phyloP scores from a whole-genome alignment of 2,113 vertebrate species.

The Neogobius melanostomus region DNA sequence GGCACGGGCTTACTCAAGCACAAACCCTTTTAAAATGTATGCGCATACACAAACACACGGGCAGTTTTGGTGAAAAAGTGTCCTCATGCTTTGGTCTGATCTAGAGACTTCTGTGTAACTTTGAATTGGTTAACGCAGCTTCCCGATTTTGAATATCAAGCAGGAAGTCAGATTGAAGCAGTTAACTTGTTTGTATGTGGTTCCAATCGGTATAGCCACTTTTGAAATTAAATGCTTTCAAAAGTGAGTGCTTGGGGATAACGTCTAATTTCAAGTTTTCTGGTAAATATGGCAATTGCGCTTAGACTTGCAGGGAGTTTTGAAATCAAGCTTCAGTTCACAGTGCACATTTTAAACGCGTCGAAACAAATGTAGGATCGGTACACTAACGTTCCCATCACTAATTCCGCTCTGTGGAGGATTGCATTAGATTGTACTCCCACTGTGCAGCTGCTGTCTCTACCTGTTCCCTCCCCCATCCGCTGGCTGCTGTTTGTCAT shows the following conservation, averaged over 20 bases:
- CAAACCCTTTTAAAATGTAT: not conserved
- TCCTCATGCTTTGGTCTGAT: not conserved
- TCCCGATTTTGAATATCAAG: not conserved
- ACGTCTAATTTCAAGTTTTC: too few relatives aligned
- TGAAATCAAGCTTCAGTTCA: too few relatives aligned
- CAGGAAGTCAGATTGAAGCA: not conserved
- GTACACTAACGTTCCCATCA: too few relatives aligned
- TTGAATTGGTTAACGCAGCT: not conserved
- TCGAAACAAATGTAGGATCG: too few relatives aligned
- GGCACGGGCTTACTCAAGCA: constrained; percentile 30
- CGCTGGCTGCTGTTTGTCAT: constrained; percentile 1
- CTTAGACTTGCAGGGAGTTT: too few relatives aligned
- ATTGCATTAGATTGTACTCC: not conserved
- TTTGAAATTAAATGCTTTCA: not conserved
- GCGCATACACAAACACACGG: not conserved
- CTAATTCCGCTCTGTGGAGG: too few relatives aligned
- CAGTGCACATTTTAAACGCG: too few relatives aligned
- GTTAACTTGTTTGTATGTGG: not conserved
- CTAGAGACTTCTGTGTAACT: not conserved
- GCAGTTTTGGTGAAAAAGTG: not conserved
- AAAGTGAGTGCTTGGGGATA: too few relatives aligned
- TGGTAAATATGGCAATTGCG: too few relatives aligned
- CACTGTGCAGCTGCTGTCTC: not conserved
- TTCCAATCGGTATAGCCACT: not conserved
- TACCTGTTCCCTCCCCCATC: not conserved